Conservation (phyloP, 2,888 invertebrate genomes). For the Syrphus vitripennis region DNA sequence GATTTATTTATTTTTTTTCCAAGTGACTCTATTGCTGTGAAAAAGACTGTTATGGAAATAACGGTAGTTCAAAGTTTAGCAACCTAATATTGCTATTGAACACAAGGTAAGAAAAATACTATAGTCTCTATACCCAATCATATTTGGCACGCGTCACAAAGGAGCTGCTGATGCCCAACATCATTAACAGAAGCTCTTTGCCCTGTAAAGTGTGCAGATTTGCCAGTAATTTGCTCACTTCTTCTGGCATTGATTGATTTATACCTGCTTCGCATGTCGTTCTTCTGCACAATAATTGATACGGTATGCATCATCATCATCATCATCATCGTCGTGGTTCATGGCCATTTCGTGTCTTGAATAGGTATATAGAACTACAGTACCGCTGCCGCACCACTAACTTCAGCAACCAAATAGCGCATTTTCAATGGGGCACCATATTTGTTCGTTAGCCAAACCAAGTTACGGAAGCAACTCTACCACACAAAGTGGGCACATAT, state of each 20-base stretch:
- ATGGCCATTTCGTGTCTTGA: constrained; percentile 40
- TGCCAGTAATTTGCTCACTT: constrained; percentile 71
- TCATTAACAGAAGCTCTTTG: constrained; percentile 67
- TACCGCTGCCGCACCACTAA: constrained; percentile 4
- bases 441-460: constrained; percentile 59
- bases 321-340: constrained; percentile 5
- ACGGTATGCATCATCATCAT: constrained; percentile 66
- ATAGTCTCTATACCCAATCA: constrained; percentile 39
- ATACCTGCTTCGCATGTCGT: constrained; percentile 59
- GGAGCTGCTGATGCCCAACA: constrained; percentile 41
- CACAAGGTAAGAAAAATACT: constrained; percentile 9
- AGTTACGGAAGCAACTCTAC: constrained; percentile 60
- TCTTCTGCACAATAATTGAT: constrained; percentile 63
- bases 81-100: constrained; percentile 16
- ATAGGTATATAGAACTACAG: background rate
- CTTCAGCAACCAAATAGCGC: constrained; percentile 8
- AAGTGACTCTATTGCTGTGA: background rate
- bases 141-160: constrained; percentile 68
- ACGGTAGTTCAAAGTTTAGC: constrained; percentile 51
- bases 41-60: constrained; percentile 26
- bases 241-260: constrained; percentile 70
- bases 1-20: background rate
- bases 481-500: constrained; percentile 61
- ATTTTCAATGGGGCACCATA: constrained; percentile 56
- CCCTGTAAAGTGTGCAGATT: constrained; percentile 66